These are phyloP conservation scores for Megaustenia siamemsis DNA, from an alignment of 2,888 invertebrate genomes.

Conservation along the genomic window DNA sequence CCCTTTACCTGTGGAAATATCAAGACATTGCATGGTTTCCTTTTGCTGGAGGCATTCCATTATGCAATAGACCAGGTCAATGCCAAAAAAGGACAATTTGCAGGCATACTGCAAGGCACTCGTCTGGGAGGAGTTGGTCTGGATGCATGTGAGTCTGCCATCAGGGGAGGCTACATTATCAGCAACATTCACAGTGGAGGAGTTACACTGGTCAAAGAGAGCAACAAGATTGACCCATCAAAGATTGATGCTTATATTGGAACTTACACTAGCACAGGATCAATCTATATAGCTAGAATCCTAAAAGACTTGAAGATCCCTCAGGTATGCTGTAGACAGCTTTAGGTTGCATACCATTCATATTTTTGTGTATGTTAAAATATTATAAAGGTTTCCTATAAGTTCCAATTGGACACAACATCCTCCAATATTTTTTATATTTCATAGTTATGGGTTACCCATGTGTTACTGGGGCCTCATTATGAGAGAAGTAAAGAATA, in stretches of 20 bases:
- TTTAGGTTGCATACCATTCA: background rate
- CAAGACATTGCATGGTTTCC: constrained; percentile 74
- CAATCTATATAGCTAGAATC: constrained; percentile 70
- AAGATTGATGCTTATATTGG: constrained; percentile 73
- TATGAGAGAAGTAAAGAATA: too few species aligned
- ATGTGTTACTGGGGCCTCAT: too few species aligned
- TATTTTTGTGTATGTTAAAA: background rate
- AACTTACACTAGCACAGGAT: constrained; percentile 68
- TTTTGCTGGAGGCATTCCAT: constrained; percentile 76
- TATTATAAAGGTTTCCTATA: too few species aligned
- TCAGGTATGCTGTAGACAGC: constrained; percentile 29
- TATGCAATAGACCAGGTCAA: constrained; percentile 74
- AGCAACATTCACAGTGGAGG: constrained; percentile 74
- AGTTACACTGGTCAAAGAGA: constrained; percentile 62
- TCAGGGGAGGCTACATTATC: constrained; percentile 73
- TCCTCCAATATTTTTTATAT: too few species aligned
- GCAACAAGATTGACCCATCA: constrained; percentile 60
- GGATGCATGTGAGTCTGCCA: constrained; percentile 74
- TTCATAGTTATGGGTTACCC: too few species aligned
- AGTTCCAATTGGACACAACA: too few species aligned
- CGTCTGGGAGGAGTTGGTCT: constrained; percentile 74
- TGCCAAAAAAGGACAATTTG: constrained; percentile 72
- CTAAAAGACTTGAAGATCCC: constrained; percentile 72
- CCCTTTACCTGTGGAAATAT: constrained; percentile 75
- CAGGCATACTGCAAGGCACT: constrained; percentile 67